Evolutionary conservation across 1,140 invertebrate species (phyloP), one percentile per base, ranked within the genome.

Genomic region (Diuraphis noxia): DNA sequence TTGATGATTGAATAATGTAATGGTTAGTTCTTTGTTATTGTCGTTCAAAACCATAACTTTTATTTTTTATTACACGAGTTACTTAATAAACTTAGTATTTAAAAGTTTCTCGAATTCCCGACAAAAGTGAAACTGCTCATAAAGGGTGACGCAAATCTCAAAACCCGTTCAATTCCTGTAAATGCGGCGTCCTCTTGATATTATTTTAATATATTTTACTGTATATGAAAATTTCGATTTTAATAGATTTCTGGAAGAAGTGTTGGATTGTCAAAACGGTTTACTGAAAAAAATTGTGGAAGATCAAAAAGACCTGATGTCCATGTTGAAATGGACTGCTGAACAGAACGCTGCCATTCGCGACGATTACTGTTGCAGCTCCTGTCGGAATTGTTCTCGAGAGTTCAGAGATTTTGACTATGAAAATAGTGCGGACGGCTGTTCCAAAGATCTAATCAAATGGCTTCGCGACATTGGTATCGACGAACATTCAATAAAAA

Each of bases 271-370:
- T 77, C 96, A 97, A 92, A 96, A 97, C 92, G 94, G 94, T 17
- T 93, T 97, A n/a, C 93, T 98, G 41, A 95, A 96, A 92, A 94
- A 96, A 92, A 95, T 95, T 92, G 93, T 98, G 2, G 96, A 97
- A 87, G 96, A 98, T 92, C 96, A 97, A 93, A 96, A 95, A 93
- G 92, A 94, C 21, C 95, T 96, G 92, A 94, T 90, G 34, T 34
- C 43, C 38, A 6, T 91, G 34, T 77, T 92, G 6, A 92, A 82
- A 81, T 38, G 34, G 8, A 52, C 52, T 13, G 34, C 13, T 46
- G 72, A 82, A 91, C 77, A 91, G 17, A 82, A 91, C 13, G 13
- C 49, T n/a, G 25, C 43, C 23, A 81, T 91, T 19, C 25, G 17
- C 9, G 1, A 23, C 5, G 10, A 77, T 38, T 90, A 36, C 23